Evolutionary conservation across 2,113 vertebrate species (phyloP), one percentile per base, ranked within the genome.

Genomic region (Anolis carolinensis): DNA sequence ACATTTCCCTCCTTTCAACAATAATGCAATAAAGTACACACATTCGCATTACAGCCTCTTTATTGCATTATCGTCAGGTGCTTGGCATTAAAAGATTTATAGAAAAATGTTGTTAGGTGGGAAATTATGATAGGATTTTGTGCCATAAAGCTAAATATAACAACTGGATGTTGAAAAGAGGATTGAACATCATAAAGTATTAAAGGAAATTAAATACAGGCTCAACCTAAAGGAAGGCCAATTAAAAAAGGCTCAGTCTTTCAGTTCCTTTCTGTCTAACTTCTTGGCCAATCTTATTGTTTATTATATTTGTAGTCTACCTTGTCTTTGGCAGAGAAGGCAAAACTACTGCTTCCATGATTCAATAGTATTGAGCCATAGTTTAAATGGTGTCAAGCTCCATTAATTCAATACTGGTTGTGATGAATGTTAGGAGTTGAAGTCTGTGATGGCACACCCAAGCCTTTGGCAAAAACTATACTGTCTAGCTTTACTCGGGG

Each of bases 1-100:
- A 52, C 62, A n/a, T 86, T 65, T 92, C 90, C 73, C 83, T 94
- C 81, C 88, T 89, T 94, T 91, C 89, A 92, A 92, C 84, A 95
- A 91, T 91, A 91, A 91, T 92, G 86, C 88, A 91, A 90, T 79
- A 59, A 84, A 67, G 62, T 75, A 34, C 86, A 88, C 87, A 88
- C 86, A 91, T 93, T 94, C 91, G 88, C 78, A 88, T 88, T 89
- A 91, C 71, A 62, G 89, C 70, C 86, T 81, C 87, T 92, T 94
- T 91, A 92, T 85, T 82, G 72, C 88, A 63, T 88, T 86, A 88
- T 91, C 90, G 89, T 88, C 87, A 92, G 88, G 68, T 91, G 88
- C 90, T 88, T 91, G 87, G 86, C 55, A 81, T 79, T 87, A 90
- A 84, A 91, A 91, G 91, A 93, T 92, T 93, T 91, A 91, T 86